Evolutionary conservation across 2,888 invertebrate species (phyloP).

Genomic region (Keiferia lycopersicella): DNA sequence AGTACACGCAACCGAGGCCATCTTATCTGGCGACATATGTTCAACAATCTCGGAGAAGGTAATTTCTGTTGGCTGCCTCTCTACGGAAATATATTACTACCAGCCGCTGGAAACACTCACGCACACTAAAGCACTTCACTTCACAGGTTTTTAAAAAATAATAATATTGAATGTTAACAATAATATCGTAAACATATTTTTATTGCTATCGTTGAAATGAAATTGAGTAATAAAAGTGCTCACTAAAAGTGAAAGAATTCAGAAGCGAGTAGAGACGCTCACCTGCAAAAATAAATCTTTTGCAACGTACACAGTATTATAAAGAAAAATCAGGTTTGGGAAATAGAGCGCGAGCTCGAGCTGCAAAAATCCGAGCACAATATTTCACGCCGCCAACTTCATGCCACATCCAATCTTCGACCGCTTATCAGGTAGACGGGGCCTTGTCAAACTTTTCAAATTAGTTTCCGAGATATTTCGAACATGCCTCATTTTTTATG

Average conservation of each 20-base stretch:
- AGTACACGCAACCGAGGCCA: constrained; percentile 42
- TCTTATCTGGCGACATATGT: constrained; percentile 42
- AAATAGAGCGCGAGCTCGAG: constrained; percentile 48
- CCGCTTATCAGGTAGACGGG: constrained; percentile 68
- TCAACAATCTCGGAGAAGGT: constrained; percentile 22
- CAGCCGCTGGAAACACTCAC: neutral
- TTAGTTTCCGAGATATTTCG: constrained; percentile 62
- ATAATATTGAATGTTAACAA: neutral
- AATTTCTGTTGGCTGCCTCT: neutral
- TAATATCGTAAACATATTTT: constrained; percentile 8
- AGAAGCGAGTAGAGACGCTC: constrained; percentile 10
- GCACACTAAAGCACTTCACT: neutral
- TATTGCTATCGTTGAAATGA: constrained; percentile 8
- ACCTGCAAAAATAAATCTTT: constrained; percentile 13
- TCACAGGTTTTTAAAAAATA: neutral
- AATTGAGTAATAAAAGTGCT: neutral
- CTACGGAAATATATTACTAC: constrained; percentile 6
- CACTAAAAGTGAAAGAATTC: neutral
- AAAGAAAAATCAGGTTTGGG: constrained; percentile 31
- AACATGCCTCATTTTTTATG: constrained; percentile 52
- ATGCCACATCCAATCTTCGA: constrained; percentile 64
- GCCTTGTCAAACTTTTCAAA: constrained; percentile 69
- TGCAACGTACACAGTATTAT: constrained; percentile 18
- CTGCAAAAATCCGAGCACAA: constrained; percentile 53
- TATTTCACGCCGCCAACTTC: constrained; percentile 66